phyloP scores from a whole-genome alignment of 2,888 invertebrate species.

The Napeogenes sylphis region DNA sequence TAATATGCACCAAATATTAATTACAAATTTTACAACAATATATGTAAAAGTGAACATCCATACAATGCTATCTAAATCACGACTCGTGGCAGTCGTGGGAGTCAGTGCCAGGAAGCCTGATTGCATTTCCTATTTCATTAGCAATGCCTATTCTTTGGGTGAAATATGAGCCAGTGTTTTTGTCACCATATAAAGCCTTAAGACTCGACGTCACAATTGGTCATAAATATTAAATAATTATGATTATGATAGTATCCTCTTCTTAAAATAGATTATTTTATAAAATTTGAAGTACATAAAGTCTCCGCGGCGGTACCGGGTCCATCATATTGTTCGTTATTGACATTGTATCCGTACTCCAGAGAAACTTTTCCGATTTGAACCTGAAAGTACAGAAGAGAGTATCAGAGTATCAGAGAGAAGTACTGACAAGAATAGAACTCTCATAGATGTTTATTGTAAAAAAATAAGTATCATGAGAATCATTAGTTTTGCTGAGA shows the following conservation, averaged over 20 bases:
- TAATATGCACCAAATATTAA: too few relatives aligned
- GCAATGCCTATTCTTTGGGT: too few relatives aligned
- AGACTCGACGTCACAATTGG: neutral
- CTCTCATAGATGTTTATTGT: constrained; percentile 9
- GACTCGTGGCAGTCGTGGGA: too few relatives aligned
- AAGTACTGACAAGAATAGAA: neutral
- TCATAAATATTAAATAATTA: too few relatives aligned
- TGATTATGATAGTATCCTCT: too few relatives aligned
- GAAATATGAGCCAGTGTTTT: neutral
- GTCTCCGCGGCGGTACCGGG: constrained; percentile 75
- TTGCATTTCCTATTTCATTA: too few relatives aligned
- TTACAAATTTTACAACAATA: too few relatives aligned
- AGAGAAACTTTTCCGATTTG: constrained; percentile 59
- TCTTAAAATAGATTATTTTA: neutral
- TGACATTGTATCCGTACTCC: constrained; percentile 56
- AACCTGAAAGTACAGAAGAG: constrained; percentile 41
- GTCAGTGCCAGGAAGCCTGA: too few relatives aligned
- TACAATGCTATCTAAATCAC: too few relatives aligned
- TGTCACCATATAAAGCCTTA: neutral
- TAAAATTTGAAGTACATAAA: constrained; percentile 61
- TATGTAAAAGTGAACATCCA: too few relatives aligned
- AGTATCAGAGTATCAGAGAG: too few relatives aligned
- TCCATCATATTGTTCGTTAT: constrained; percentile 55
- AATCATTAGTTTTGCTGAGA: neutral
- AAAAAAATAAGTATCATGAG: neutral